Conservation (phyloP, 2,888 invertebrate species). For the Agrotis puta region DNA sequence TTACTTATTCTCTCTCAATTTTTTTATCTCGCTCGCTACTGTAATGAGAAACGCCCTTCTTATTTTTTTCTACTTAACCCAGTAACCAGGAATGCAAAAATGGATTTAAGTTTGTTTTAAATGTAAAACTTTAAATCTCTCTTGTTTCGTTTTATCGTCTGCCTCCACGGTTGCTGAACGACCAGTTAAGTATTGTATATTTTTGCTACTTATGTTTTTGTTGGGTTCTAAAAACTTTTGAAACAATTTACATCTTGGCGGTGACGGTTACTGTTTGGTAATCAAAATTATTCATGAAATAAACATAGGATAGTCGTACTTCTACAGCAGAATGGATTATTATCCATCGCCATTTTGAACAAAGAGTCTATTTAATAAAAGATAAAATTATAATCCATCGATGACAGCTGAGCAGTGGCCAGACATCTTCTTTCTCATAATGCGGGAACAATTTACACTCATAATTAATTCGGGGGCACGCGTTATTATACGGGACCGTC, state of each 20-base stretch:
- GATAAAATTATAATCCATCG: conserved; percentile 24
- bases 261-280: background rate
- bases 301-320: background rate
- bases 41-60: conserved; percentile 51
- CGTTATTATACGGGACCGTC: conserved; percentile 45
- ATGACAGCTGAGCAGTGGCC: conserved; percentile 22
- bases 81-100: conserved; percentile 14
- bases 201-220: background rate
- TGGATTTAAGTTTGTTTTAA: conserved; percentile 4
- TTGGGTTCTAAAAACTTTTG: too few species aligned
- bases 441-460: conserved; percentile 48
- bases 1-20: conserved; percentile 29
- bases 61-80: conserved; percentile 27
- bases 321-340: background rate
- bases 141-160: conserved; percentile 1
- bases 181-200: too few species aligned
- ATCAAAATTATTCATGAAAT: background rate
- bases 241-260: too few species aligned
- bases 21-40: conserved; percentile 34
- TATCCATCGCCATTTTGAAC: conserved; percentile 3
- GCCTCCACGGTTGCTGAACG: background rate
- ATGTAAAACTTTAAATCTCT: conserved; percentile 15
- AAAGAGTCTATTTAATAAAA: conserved; percentile 32
- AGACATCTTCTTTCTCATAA: conserved; percentile 33
- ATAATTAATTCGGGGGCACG: conserved; percentile 64